Evolutionary conservation across 1,140 invertebrate genomes (phyloP).

Genomic region (Holotrichia oblita): DNA sequence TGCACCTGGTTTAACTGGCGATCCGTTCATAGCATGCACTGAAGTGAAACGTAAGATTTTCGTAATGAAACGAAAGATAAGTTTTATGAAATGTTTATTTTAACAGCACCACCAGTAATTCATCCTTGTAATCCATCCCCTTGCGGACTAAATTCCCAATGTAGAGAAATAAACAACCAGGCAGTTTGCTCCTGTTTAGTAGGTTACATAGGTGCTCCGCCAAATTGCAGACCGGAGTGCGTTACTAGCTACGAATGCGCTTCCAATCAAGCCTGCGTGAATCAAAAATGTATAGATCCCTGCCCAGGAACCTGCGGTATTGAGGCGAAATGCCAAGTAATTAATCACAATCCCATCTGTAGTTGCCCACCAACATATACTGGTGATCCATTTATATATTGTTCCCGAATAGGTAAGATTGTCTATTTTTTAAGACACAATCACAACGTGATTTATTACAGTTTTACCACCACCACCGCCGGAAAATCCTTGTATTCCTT

Average conservation of each 20-base stretch:
- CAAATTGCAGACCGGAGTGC: constrained; percentile 70
- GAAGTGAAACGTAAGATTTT: constrained; percentile 63
- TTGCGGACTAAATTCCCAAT: constrained; percentile 69
- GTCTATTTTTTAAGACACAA: neutral
- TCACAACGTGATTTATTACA: constrained; percentile 37
- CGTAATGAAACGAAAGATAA: constrained; percentile 38
- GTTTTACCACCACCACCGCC: constrained; percentile 45
- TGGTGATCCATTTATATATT: constrained; percentile 79
- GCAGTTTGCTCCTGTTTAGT: constrained; percentile 74
- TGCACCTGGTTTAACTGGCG: constrained; percentile 69
- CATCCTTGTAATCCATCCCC: constrained; percentile 69
- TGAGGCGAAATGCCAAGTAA: constrained; percentile 68
- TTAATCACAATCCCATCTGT: constrained; percentile 75
- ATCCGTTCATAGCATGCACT: constrained; percentile 72
- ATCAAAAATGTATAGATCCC: constrained; percentile 75
- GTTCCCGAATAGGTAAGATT: constrained; percentile 61
- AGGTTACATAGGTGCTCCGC: constrained; percentile 79
- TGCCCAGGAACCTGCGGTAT: constrained; percentile 76
- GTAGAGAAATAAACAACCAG: constrained; percentile 67
- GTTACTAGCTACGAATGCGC: constrained; percentile 70
- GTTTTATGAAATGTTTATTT: constrained; percentile 51
- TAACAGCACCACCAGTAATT: constrained; percentile 62
- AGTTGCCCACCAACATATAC: constrained; percentile 72
- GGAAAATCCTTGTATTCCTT: constrained; percentile 73
- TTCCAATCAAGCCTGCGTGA: constrained; percentile 70